phyloP scores from a whole-genome alignment of 2,888 invertebrate genomes.

The Oxyscelio sp. region DNA sequence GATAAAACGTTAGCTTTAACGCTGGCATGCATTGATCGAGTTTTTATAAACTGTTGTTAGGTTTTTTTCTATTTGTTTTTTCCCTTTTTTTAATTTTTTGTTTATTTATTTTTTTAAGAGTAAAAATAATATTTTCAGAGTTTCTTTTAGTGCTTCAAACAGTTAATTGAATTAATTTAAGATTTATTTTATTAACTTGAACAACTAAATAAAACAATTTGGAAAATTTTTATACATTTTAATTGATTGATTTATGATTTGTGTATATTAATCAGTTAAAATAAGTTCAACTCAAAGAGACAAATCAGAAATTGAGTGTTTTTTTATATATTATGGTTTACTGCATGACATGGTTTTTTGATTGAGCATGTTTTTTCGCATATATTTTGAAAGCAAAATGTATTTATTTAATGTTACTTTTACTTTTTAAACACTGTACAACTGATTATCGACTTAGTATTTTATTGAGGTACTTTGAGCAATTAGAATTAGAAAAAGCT shows the following conservation, averaged over 20 bases:
- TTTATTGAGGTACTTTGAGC: too few relatives aligned
- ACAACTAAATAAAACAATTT: background rate
- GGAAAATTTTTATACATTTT: background rate
- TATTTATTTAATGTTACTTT: slow-evolving; percentile 34
- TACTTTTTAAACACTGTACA: slow-evolving; percentile 1
- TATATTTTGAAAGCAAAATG: slow-evolving; percentile 37
- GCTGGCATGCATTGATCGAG: slow-evolving; percentile 49
- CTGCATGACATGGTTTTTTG: slow-evolving; percentile 60
- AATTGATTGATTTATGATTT: slow-evolving; percentile 11
- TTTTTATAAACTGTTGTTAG: slow-evolving; percentile 32
- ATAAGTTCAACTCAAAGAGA: slow-evolving; percentile 5
- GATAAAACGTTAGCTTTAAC: slow-evolving; percentile 57
- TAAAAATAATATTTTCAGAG: too few relatives aligned
- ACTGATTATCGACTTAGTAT: background rate
- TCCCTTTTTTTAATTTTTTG: too few relatives aligned
- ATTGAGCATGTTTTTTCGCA: slow-evolving; percentile 63
- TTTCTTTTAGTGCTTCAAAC: too few relatives aligned
- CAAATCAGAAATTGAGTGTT: slow-evolving; percentile 21
- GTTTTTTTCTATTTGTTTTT: too few relatives aligned
- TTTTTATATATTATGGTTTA: slow-evolving; percentile 40
- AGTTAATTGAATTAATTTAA: too few relatives aligned
- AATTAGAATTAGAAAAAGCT: too few relatives aligned
- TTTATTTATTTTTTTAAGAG: too few relatives aligned
- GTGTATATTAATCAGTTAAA: background rate
- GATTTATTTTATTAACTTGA: too few relatives aligned